phyloP scores from a whole-genome alignment of 2,113 vertebrate genomes.

The Polypterus bichir region DNA sequence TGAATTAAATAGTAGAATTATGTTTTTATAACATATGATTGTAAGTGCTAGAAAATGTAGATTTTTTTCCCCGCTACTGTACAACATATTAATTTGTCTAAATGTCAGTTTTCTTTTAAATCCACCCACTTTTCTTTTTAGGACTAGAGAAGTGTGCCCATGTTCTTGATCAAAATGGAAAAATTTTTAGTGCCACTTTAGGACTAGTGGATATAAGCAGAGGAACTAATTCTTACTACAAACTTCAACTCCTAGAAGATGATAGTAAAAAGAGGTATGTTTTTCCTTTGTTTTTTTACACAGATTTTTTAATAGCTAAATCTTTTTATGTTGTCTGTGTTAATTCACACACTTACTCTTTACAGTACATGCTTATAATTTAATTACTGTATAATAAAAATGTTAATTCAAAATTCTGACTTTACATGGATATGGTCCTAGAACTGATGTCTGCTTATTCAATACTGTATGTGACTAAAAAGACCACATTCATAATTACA shows the following conservation, averaged over 20 bases:
- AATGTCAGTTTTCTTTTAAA: background rate
- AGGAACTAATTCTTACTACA: constrained; percentile 96
- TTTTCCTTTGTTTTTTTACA: background rate
- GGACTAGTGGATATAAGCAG: constrained; percentile 87
- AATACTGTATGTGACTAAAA: too few species aligned
- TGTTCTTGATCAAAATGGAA: constrained; percentile 82
- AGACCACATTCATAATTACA: too few species aligned
- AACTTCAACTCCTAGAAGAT: constrained; percentile 86
- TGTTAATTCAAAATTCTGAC: background rate
- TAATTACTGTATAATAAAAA: background rate
- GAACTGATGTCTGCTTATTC: too few species aligned
- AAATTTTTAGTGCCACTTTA: constrained; percentile 89
- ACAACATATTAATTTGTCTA: background rate
- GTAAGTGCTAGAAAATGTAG: too few species aligned
- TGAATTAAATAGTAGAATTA: too few species aligned
- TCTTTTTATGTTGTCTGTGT: background rate
- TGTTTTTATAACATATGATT: too few species aligned
- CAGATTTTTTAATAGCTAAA: background rate
- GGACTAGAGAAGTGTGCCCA: constrained; percentile 87
- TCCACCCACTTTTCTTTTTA: constrained; percentile 23
- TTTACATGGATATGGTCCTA: background rate
- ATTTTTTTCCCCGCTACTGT: background rate
- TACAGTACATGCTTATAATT: background rate
- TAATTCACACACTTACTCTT: background rate
- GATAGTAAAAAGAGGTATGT: constrained; percentile 72